These are phyloP conservation scores for Gambelia wislizenii DNA, from an alignment of 2,797 vertebrate genomes.

Conservation along the genomic window DNA sequence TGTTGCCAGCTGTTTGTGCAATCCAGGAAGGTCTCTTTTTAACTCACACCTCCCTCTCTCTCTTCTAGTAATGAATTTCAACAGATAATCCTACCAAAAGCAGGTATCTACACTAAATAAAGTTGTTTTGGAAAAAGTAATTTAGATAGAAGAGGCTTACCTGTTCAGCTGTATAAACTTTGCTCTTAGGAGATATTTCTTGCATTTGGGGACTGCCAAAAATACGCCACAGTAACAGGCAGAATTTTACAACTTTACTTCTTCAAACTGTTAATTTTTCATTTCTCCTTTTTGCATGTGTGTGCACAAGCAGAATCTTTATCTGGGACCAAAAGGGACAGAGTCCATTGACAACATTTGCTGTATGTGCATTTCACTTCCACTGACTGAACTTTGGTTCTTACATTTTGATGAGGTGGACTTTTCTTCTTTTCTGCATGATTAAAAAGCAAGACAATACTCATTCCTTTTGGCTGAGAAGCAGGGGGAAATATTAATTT, in stretches of 20 bases:
- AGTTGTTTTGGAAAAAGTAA: not conserved
- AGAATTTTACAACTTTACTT: not conserved
- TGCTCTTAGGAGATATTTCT: not conserved
- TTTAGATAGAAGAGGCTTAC: constrained; percentile 58
- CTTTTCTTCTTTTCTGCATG: constrained; percentile 22
- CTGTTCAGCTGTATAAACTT: constrained; percentile 40
- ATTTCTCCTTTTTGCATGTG: not conserved
- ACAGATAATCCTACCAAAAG: not conserved
- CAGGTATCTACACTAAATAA: not conserved
- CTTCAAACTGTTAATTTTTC: constrained; percentile 13
- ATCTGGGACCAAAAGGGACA: constrained; percentile 36
- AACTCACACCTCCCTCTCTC: too few species aligned
- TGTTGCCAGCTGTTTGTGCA: too few species aligned
- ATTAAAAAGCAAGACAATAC: constrained; percentile 52
- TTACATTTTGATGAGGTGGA: constrained; percentile 27
- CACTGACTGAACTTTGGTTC: constrained; percentile 73
- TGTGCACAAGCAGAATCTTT: too few species aligned
- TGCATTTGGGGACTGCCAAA: not conserved
- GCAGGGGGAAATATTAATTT: not conserved
- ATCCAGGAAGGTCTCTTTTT: not conserved
- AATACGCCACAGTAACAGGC: constrained; percentile 3
- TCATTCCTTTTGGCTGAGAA: not conserved
- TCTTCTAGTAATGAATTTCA: constrained; percentile 4
- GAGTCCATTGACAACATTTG: constrained; percentile 56
- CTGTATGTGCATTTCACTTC: constrained; percentile 57